These are phyloP conservation scores for Macroramphosus scolopax DNA, from an alignment of 2,797 vertebrate species.

Conservation along the genomic window DNA sequence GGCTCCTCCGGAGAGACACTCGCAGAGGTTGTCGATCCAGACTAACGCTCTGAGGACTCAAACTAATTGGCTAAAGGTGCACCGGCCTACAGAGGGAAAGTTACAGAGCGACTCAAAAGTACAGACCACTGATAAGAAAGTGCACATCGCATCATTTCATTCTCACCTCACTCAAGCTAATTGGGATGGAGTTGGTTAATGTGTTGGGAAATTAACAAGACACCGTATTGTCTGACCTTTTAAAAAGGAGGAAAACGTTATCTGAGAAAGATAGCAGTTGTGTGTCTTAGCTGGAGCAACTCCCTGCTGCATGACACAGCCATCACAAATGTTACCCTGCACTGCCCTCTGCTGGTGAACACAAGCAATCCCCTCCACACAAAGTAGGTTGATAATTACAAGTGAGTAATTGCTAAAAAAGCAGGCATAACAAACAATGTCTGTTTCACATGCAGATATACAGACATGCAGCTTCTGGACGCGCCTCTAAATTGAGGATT, in stretches of 20 bases:
- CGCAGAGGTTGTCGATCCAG: no score
- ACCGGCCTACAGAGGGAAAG: constrained; percentile 4
- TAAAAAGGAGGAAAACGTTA: constrained; percentile 26
- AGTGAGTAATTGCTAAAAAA: no score
- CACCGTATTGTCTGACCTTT: constrained; percentile 22
- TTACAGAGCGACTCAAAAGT: background rate
- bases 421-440: no score
- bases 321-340: constrained; percentile 32
- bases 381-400: background rate
- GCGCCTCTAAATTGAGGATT: no score
- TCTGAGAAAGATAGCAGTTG: constrained; percentile 8
- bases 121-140: constrained; percentile 19
- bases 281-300: background rate
- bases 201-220: constrained; percentile 22
- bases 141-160: constrained; percentile 19
- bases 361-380: background rate
- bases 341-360: constrained; percentile 60
- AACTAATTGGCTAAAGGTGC: constrained; percentile 37
- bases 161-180: no score
- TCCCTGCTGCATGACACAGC: background rate
- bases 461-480: no score
- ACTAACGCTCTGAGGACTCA: constrained; percentile 27
- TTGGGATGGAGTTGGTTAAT: constrained; percentile 5
- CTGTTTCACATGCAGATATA: no score
- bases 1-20: constrained; percentile 29